These are phyloP conservation scores for Rhinoraja longicauda DNA, from an alignment of 2,797 vertebrate species.

Conservation along the genomic window DNA sequence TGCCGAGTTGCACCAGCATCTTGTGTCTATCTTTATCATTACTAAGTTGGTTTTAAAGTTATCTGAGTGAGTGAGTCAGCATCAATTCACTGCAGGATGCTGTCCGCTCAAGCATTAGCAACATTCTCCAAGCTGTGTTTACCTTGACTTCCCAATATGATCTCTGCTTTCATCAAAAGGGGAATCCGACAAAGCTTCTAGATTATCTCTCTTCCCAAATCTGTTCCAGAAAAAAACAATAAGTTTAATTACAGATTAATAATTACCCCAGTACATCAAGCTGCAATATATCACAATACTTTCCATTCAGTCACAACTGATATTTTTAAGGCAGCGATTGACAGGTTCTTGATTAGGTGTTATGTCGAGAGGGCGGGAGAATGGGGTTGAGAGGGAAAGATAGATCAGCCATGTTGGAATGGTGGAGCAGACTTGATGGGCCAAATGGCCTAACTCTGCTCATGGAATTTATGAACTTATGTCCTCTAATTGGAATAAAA, in stretches of 20 bases:
- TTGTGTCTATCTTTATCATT: neutral
- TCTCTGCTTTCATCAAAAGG: conserved; percentile 60
- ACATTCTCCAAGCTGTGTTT: conserved; percentile 45
- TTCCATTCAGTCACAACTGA: neutral
- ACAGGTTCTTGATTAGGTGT: too few relatives aligned
- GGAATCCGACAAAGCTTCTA: conserved; percentile 63
- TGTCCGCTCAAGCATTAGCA: neutral
- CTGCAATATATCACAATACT: neutral
- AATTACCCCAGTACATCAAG: neutral
- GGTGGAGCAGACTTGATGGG: too few relatives aligned
- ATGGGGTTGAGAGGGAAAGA: too few relatives aligned
- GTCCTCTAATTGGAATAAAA: neutral
- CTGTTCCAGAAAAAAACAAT: conserved; percentile 47
- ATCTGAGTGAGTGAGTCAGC: neutral
- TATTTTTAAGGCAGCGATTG: too few relatives aligned
- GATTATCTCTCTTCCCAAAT: conserved; percentile 73
- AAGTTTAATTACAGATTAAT: neutral
- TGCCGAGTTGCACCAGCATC: too few relatives aligned
- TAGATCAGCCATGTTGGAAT: too few relatives aligned
- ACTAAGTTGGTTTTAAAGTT: neutral
- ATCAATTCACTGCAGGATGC: neutral
- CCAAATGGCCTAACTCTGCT: too few relatives aligned
- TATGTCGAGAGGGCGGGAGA: too few relatives aligned
- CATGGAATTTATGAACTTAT: too few relatives aligned
- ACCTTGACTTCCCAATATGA: conserved; percentile 65